Evolutionary conservation across 92 coral and sea anemone species (phyloP).

Genomic region (Zoanthus sociatus): DNA sequence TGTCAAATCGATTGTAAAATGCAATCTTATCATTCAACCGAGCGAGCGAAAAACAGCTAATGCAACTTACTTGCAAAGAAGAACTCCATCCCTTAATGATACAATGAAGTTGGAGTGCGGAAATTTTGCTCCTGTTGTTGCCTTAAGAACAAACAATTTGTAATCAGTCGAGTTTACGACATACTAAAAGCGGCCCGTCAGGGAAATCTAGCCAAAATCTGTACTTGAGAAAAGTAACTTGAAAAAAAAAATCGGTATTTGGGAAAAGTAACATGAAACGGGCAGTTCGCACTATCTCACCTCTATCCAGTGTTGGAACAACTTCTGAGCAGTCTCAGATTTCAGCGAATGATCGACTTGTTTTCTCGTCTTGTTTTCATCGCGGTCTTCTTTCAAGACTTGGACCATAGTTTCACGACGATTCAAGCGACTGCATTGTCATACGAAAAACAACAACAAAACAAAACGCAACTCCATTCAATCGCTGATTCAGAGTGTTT

Average conservation of each 20-base stretch:
- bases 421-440: not conserved
- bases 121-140: constrained; percentile 27
- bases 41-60: not conserved
- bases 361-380: constrained; percentile 16
- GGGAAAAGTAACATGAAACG: constrained; percentile 71
- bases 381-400: constrained; percentile 41
- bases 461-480: constrained; percentile 2
- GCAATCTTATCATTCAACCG: not conserved
- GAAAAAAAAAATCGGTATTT: constrained; percentile 41
- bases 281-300: constrained; percentile 52
- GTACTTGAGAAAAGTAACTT: constrained; percentile 48
- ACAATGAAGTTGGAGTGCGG: constrained; percentile 45
- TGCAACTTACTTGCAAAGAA: constrained; percentile 46
- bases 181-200: not conserved
- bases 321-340: constrained; percentile 82
- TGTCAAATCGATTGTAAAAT: not conserved
- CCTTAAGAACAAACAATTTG: constrained; percentile 5
- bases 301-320: constrained; percentile 87
- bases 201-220: constrained; percentile 3
- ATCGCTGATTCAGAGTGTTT: constrained; percentile 5
- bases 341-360: constrained; percentile 52
- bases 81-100: constrained; percentile 46
- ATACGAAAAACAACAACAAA: constrained; percentile 5
- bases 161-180: not conserved
- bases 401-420: constrained; percentile 38